Conservation (phyloP, 2,888 invertebrate species). For the Atethmia centrago region DNA sequence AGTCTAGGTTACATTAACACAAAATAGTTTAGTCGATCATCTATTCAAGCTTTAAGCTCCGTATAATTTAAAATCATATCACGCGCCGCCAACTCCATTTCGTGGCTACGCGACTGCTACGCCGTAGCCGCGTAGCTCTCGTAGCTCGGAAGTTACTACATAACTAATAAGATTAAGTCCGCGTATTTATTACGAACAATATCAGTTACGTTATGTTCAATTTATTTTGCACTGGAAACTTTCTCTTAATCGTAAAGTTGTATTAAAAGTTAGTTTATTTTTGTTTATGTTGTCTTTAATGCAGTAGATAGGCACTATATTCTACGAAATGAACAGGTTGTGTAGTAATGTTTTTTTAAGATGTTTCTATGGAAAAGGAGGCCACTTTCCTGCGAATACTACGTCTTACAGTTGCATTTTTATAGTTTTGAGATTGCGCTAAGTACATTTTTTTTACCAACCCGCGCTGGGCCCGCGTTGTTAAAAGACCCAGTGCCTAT, state of each 20-base stretch:
- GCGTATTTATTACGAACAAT: constrained; percentile 56
- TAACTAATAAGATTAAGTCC: constrained; percentile 64
- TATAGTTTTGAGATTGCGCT: too few relatives aligned
- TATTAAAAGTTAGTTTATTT: constrained; percentile 3
- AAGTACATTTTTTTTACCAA: too few relatives aligned
- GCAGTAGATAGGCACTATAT: background rate
- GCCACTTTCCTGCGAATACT: too few relatives aligned
- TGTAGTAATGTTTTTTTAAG: background rate
- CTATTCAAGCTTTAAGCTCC: constrained; percentile 53
- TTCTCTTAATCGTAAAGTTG: constrained; percentile 24
- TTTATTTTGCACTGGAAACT: constrained; percentile 34
- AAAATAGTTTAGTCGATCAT: constrained; percentile 50
- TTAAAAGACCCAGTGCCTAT: too few relatives aligned
- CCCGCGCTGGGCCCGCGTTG: too few relatives aligned
- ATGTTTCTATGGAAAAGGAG: too few relatives aligned
- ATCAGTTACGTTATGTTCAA: constrained; percentile 44
- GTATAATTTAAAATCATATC: constrained; percentile 62
- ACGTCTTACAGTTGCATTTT: too few relatives aligned
- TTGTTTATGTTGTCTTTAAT: constrained; percentile 10
- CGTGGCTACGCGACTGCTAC: constrained; percentile 57
- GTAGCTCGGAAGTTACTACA: constrained; percentile 62
- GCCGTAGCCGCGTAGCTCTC: constrained; percentile 51
- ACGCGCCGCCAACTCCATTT: constrained; percentile 57
- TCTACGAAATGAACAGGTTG: background rate
- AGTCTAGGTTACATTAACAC: background rate